These are phyloP conservation scores for Epirrita christyi DNA, from an alignment of 2,888 invertebrate genomes.

Conservation along the genomic window DNA sequence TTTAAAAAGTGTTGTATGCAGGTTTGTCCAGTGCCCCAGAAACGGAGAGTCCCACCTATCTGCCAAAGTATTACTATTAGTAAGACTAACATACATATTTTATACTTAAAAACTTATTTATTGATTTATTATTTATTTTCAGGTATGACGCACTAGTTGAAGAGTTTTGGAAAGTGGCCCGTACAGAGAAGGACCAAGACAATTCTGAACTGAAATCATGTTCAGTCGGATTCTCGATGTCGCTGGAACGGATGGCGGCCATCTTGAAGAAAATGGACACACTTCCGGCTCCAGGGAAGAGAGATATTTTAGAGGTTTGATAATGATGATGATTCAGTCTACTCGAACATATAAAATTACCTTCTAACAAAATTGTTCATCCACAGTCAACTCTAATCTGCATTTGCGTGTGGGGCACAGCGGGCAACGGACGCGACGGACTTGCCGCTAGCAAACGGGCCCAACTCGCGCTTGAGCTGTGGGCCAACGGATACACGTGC, in stretches of 20 bases:
- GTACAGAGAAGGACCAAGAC: slow-evolving; percentile 63
- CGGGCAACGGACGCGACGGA: slow-evolving; percentile 55
- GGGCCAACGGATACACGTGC: slow-evolving; percentile 87
- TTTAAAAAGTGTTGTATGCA: too few species aligned
- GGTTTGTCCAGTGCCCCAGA: too few species aligned
- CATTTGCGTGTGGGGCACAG: slow-evolving; percentile 63
- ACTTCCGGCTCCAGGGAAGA: slow-evolving; percentile 80
- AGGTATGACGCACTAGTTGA: slow-evolving; percentile 92
- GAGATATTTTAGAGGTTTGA: slow-evolving; percentile 66
- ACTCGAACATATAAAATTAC: too few species aligned
- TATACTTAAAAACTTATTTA: too few species aligned
- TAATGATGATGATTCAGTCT: too few species aligned
- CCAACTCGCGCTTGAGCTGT: slow-evolving; percentile 80
- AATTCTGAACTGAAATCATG: slow-evolving; percentile 55
- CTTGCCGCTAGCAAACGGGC: slow-evolving; percentile 53
- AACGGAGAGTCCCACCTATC: too few species aligned
- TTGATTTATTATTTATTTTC: too few species aligned
- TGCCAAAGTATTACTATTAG: too few species aligned
- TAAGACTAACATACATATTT: too few species aligned
- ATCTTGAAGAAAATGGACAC: slow-evolving; percentile 87
- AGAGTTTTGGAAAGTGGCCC: slow-evolving; percentile 86
- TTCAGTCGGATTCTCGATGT: slow-evolving; percentile 94
- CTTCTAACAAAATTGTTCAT: neutral
- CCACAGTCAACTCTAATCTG: slow-evolving; percentile 57
- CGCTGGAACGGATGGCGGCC: slow-evolving; percentile 89